Evolutionary conservation across 92 coral and sea anemone genomes (phyloP).

Genomic region (Muricea muricata): DNA sequence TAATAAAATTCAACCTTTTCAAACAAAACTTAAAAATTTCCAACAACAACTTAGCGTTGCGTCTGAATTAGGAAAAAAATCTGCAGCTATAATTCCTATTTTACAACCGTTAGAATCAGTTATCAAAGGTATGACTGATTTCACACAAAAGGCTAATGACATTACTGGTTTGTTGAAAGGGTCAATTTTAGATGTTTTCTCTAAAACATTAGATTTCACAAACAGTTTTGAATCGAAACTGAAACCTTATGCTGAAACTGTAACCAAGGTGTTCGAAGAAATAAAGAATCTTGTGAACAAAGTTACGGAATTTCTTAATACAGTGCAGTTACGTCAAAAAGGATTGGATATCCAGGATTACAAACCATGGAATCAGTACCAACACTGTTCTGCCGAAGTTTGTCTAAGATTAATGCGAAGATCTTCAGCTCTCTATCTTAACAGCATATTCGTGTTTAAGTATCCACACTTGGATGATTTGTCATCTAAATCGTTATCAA

Average conservation of each 20-base stretch:
- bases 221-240: constrained; percentile 75
- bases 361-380: constrained; percentile 73
- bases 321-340: constrained; percentile 86
- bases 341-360: constrained; percentile 76
- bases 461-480: constrained; percentile 95
- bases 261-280: constrained; percentile 62
- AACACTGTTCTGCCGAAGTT: constrained; percentile 83
- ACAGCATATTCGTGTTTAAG: constrained; percentile 81
- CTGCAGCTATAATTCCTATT: constrained; percentile 67
- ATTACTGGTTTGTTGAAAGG: constrained; percentile 70
- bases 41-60: constrained; percentile 69
- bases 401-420: constrained; percentile 79
- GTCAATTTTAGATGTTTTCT: constrained; percentile 74
- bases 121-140: constrained; percentile 70
- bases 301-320: constrained; percentile 75
- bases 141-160: constrained; percentile 67
- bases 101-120: constrained; percentile 75
- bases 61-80: constrained; percentile 67
- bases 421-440: constrained; percentile 78
- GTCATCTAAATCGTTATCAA: constrained; percentile 68
- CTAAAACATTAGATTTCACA: constrained; percentile 80
- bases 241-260: constrained; percentile 60
- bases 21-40: constrained; percentile 65
- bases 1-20: constrained; percentile 71
- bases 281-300: constrained; percentile 74